Base-by-base conservation (phyloP, 2,797 vertebrate genomes). In the Cercopithecus hamlyni region DNA sequence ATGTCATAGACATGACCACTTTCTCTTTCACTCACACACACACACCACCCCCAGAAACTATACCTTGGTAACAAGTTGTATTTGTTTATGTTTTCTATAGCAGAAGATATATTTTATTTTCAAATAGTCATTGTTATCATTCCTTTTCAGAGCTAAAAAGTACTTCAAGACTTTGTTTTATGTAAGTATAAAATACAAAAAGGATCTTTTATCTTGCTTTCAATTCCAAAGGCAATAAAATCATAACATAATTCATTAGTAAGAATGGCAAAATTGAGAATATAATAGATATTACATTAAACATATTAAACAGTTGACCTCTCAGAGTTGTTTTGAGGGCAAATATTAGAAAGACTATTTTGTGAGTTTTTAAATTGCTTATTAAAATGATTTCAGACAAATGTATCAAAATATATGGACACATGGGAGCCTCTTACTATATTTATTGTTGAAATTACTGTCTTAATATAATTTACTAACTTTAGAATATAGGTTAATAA, bases 111-210 rank as follows among this genome's bases (percentile, higher is more conserved):
- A 41, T n/a, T 81, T 80, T 94, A 73, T 64, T 67, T 94, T 12
- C 39, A 92, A 89, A 92, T 27, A 41, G 20, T 81, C 15, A 85
- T 64, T 73, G 11, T 87, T 94, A 55, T 39, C 30, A 85, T 77
- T 86, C 5, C n/a, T 39, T 80, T 86, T 79, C 6, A 96, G 57
- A 83, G 22, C 3, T 79, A 79, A 88, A 95, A 70, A 22, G 0
- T 45, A 4, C 22, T 80, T 76, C 4, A 30, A 91, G 79, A 45
- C 13, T 50, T 48, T 36, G 14, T 48, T 90, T 22, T 22, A 67
- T 39, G 81, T 81, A 93, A 43, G 17, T 57, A 22, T 43, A 83
- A 93, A 95, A 90, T 84, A 88, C 14, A 83, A 70, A 67, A 90
- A 79, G 14, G 8, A 70, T 84, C 11, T 81, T 85, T 27, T 17